Conservation (phyloP, 2,888 invertebrate species). For the Leuctra nigra region DNA sequence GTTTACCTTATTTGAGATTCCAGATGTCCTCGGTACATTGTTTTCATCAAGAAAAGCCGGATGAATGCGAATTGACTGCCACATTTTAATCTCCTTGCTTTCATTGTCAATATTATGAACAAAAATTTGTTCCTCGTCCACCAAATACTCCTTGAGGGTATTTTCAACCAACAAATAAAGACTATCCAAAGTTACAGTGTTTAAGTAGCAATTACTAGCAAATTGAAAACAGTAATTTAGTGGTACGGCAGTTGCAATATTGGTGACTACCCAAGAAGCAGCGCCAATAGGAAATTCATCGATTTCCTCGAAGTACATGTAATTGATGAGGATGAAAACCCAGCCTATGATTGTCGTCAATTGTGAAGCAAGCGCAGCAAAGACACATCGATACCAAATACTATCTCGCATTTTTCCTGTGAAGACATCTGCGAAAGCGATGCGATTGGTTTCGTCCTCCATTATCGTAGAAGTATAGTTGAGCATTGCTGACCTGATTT, state of each 20-base stretch:
- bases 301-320: neutral
- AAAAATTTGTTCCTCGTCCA: too few species aligned
- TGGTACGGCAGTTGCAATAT: neutral
- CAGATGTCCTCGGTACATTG: too few species aligned
- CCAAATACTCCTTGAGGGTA: neutral
- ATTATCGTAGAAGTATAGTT: neutral
- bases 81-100: too few species aligned
- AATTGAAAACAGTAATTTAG: constrained; percentile 5
- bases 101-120: too few species aligned
- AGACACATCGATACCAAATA: neutral
- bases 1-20: too few species aligned
- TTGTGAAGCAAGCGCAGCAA: neutral
- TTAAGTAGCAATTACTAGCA: neutral
- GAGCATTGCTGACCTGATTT: neutral
- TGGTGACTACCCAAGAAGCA: neutral
- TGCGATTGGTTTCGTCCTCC: neutral
- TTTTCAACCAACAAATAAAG: neutral
- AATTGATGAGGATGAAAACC: neutral
- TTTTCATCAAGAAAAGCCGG: too few species aligned
- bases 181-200: neutral
- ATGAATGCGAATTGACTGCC: too few species aligned
- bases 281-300: neutral
- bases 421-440: neutral
- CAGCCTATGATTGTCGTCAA: neutral
- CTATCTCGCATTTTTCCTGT: neutral